Conservation (phyloP, 2,113 vertebrate species). For the Ardeotis arabs region DNA sequence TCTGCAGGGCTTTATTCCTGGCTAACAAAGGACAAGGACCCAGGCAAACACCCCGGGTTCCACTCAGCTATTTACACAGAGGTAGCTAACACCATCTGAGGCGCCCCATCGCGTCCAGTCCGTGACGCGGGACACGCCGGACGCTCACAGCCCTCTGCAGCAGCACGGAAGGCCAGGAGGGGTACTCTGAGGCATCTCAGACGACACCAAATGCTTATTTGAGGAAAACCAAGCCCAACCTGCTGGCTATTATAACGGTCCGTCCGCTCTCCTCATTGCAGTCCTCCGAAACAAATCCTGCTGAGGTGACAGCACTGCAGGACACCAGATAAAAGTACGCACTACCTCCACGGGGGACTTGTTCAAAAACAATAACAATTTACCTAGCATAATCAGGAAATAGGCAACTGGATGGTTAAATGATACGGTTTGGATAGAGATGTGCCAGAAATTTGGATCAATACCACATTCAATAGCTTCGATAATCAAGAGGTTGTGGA, state of each 20-base stretch:
- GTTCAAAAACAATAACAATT: neutral
- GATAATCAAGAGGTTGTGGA: neutral
- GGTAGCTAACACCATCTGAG: neutral
- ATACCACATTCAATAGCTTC: neutral
- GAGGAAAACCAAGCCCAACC: neutral
- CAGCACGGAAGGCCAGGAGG: neutral
- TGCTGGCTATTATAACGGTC: fast-evolving
- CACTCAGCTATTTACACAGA: neutral
- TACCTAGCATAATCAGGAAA: neutral
- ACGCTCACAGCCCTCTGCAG: neutral
- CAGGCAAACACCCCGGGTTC: neutral
- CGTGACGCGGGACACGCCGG: fast-evolving
- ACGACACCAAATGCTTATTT: neutral
- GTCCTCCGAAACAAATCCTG: neutral
- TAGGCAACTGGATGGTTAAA: neutral
- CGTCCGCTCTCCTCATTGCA: neutral
- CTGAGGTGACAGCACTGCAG: neutral
- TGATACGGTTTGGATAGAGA: neutral
- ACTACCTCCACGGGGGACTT: neutral
- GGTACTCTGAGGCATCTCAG: neutral
- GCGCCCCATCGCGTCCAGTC: neutral
- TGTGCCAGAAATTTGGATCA: neutral
- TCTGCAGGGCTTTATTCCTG: neutral
- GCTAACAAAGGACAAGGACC: neutral
- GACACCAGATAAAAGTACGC: neutral